Conservation (phyloP, 2,113 vertebrate genomes). For the Mirounga angustirostris region DNA sequence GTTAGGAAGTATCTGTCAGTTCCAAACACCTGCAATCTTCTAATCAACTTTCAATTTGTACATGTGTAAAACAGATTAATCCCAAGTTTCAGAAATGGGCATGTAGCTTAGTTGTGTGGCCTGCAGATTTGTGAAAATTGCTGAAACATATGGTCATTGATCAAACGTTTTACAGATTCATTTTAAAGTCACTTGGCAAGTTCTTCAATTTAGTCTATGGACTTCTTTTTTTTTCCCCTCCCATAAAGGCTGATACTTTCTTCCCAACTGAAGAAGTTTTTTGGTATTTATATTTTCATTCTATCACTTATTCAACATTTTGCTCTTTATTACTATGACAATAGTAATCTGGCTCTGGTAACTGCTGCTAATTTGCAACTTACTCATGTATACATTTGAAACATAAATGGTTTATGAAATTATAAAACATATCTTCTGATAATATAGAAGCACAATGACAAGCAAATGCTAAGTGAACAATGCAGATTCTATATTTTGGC, state of each 20-base stretch:
- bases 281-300: not conserved
- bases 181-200: constrained; percentile 39
- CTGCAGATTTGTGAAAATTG: not conserved
- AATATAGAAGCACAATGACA: constrained; percentile 37
- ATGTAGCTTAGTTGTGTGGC: constrained; percentile 36
- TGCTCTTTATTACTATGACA: not conserved
- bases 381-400: not conserved
- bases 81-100: constrained; percentile 3
- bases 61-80: constrained; percentile 8
- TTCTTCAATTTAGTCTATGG: not conserved
- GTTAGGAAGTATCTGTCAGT: not conserved
- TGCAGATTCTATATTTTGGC: not conserved
- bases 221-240: not conserved
- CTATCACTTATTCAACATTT: constrained; percentile 35
- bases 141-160: not conserved
- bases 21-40: constrained; percentile 60
- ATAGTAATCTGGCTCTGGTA: constrained; percentile 46
- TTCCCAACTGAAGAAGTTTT: not conserved
- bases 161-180: constrained; percentile 37
- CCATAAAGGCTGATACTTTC: constrained; percentile 4
- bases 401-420: constrained; percentile 35
- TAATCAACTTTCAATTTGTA: constrained; percentile 69
- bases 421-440: constrained; percentile 44
- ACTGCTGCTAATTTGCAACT: not conserved
- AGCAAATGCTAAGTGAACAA: constrained; percentile 18